A percentile compares a stretch with the other conserved stretches of the same genome.
phyloP scores from a whole-genome alignment of 2,113 vertebrate genomes.

The Pitta sordida region DNA sequence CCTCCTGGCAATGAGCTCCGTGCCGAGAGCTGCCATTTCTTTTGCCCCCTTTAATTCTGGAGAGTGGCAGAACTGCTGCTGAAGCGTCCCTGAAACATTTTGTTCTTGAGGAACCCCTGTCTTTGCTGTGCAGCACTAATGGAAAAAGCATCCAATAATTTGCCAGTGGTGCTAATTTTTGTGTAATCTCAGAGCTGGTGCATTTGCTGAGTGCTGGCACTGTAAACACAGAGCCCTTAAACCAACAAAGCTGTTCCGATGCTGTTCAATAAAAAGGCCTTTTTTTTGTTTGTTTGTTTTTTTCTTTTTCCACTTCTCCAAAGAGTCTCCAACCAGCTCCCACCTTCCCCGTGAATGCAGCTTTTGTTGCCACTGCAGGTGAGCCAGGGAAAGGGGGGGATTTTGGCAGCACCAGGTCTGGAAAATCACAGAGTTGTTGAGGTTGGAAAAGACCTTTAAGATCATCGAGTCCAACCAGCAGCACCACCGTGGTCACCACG shows the following conservation, averaged over 20 bases:
- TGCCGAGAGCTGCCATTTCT: neutral
- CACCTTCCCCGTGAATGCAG: neutral
- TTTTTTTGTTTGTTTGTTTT: neutral
- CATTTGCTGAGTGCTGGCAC: neutral
- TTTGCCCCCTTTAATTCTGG: neutral
- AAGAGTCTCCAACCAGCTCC: neutral
- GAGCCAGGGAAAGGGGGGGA: neutral
- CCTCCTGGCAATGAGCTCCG: neutral
- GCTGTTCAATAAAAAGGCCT: neutral
- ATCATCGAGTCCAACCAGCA: neutral
- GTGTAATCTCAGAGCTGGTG: neutral
- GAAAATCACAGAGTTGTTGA: neutral
- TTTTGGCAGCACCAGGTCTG: neutral
- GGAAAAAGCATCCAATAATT: neutral
- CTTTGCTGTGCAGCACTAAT: neutral
- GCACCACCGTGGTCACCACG: neutral
- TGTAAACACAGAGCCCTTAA: slow-evolving; percentile 14
- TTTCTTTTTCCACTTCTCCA: neutral
- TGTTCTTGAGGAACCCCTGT: neutral
- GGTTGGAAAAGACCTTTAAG: neutral
- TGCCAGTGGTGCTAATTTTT: neutral
- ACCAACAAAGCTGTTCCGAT: neutral
- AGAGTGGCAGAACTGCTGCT: neutral
- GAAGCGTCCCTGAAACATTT: neutral
- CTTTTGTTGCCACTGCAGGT: neutral